Evolutionary conservation across 2,797 vertebrate species (phyloP).

Genomic region (Pogonophryne albipinna): DNA sequence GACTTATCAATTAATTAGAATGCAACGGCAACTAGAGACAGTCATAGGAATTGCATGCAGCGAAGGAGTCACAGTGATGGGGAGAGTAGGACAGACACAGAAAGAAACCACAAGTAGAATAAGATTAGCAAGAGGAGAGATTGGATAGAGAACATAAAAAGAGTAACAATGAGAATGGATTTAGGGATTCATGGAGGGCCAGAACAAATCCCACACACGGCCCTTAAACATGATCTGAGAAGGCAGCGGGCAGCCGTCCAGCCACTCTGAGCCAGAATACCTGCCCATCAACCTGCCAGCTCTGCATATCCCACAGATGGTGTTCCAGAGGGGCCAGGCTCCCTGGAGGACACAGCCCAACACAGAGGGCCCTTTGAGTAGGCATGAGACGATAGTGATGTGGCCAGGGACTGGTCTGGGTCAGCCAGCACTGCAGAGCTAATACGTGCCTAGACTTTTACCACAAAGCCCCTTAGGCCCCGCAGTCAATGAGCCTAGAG

Average conservation of each 20-base stretch:
- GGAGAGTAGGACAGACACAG: conserved; percentile 14
- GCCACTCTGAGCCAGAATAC: conserved; percentile 48
- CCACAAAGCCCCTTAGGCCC: conserved; percentile 61
- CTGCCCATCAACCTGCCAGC: conserved; percentile 67
- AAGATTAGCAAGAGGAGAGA: conserved; percentile 35
- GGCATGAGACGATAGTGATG: conserved; percentile 61
- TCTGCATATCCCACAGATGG: conserved; percentile 51
- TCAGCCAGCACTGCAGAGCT: conserved; percentile 65
- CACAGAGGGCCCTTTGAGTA: conserved; percentile 66
- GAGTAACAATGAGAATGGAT: conserved; percentile 25
- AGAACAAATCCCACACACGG: conserved; percentile 3
- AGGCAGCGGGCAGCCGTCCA: conserved; percentile 38
- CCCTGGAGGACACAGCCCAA: conserved; percentile 56
- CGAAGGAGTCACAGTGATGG: background rate
- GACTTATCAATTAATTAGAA: conserved; percentile 70
- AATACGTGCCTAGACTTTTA: conserved; percentile 74
- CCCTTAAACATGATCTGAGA: conserved; percentile 41
- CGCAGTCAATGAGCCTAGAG: conserved; percentile 68
- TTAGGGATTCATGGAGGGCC: conserved; percentile 29
- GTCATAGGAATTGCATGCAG: conserved; percentile 29
- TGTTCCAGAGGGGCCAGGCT: conserved; percentile 56
- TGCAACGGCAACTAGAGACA: conserved; percentile 23
- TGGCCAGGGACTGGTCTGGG: conserved; percentile 69
- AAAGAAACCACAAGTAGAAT: conserved; percentile 13
- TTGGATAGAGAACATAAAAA: conserved; percentile 42